These are phyloP conservation scores for Sorex araneus DNA, from an alignment of 2,113 vertebrate genomes.

Conservation along the genomic window DNA sequence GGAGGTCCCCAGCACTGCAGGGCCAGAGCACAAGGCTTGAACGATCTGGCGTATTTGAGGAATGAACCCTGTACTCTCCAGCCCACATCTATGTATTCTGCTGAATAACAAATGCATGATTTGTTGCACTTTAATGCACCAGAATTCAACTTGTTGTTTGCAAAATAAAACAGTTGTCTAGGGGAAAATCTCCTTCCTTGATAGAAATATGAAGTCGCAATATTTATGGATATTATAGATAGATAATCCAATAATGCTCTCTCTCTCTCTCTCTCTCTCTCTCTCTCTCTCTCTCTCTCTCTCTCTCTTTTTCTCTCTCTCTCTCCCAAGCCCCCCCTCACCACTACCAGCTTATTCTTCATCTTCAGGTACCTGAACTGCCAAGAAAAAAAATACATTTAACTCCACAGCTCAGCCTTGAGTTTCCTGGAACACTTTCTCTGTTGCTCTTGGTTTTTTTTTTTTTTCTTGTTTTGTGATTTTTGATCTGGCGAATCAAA, in stretches of 20 bases:
- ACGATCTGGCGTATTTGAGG: neutral
- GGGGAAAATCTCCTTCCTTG: neutral
- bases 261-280: no score
- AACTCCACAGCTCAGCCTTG: neutral
- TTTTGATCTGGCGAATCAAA: no score
- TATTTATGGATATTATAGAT: neutral
- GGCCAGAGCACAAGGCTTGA: neutral
- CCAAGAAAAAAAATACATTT: neutral
- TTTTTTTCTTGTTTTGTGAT: no score
- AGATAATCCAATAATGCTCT: no score
- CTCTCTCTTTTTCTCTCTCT: no score
- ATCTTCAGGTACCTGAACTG: neutral
- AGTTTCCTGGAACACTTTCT: neutral
- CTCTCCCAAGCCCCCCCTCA: no score
- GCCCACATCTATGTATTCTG: neutral
- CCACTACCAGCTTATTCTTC: rapidly evolving
- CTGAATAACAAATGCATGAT: neutral
- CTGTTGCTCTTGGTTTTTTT: no score
- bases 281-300: no score
- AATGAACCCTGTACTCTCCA: neutral
- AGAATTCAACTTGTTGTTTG: neutral
- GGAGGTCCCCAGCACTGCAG: no score
- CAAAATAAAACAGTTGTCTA: neutral
- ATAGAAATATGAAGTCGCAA: neutral
- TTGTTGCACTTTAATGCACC: neutral